These are phyloP conservation scores for Falco rusticolus DNA, from an alignment of 2,797 vertebrate species.

Conservation along the genomic window DNA sequence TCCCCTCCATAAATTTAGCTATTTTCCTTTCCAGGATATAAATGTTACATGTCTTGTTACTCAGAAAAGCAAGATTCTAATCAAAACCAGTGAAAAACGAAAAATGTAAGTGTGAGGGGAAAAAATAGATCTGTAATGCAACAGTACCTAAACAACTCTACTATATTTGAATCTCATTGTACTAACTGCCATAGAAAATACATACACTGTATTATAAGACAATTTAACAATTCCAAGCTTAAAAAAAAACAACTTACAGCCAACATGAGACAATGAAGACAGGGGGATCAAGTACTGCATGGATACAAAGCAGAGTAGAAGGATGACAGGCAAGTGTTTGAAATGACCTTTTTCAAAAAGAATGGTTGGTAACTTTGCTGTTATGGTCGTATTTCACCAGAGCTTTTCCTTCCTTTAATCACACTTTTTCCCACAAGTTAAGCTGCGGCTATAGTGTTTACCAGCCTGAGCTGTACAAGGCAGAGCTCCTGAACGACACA, in stretches of 20 bases:
- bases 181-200: neutral
- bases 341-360: neutral
- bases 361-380: neutral
- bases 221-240: neutral
- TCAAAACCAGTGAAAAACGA: neutral
- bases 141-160: neutral
- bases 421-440: neutral
- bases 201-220: neutral
- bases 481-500: neutral
- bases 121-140: neutral
- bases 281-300: neutral
- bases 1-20: neutral
- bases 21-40: neutral
- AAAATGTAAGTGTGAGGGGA: neutral
- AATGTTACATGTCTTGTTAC: neutral
- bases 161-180: neutral
- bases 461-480: neutral
- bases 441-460: neutral
- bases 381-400: neutral
- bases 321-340: neutral
- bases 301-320: neutral
- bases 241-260: neutral
- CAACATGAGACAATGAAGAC: accelerated
- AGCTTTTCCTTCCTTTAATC: neutral
- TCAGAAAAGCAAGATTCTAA: neutral